Percentiles rank a stretch among this genome's conserved stretches.
Conservation (phyloP, 2,113 vertebrate species). For the Phasianus colchicus region DNA sequence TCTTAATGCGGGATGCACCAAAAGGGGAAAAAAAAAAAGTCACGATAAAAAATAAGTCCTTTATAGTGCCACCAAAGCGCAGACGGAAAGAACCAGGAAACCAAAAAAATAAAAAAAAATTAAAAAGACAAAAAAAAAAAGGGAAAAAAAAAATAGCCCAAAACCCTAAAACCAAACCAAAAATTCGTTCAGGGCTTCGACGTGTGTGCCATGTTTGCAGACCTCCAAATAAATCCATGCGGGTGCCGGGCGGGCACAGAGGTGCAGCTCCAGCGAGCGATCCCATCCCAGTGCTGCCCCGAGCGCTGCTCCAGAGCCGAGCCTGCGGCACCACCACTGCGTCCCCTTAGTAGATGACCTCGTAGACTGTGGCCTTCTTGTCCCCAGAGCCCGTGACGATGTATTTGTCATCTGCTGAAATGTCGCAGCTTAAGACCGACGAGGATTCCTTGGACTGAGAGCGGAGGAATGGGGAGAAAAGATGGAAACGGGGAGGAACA, state of each 20-base stretch:
- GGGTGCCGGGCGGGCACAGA: background rate
- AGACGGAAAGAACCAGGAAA: constrained; percentile 40
- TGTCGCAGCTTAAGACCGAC: constrained; percentile 96
- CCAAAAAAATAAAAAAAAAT: background rate
- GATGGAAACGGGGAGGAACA: too few species aligned
- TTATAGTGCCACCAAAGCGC: constrained; percentile 62
- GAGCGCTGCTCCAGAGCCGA: background rate
- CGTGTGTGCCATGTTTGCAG: constrained; percentile 5
- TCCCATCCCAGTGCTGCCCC: background rate
- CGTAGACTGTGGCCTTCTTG: constrained; percentile 98
- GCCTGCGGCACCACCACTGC: background rate
- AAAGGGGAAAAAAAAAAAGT: background rate
- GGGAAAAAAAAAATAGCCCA: background rate
- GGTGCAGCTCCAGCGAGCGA: background rate
- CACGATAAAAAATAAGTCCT: constrained; percentile 55
- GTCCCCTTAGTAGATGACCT: constrained; percentile 91
- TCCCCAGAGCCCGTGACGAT: constrained; percentile 97
- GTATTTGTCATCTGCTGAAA: constrained; percentile 96
- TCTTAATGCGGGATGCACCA: constrained; percentile 68
- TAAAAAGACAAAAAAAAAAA: background rate
- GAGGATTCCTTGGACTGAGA: constrained; percentile 97
- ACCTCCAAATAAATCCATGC: constrained; percentile 53
- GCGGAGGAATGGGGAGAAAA: background rate
- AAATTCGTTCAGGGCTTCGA: constrained; percentile 21
- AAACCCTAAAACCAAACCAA: background rate